phyloP scores from a whole-genome alignment of 2,888 invertebrate species.

The Ophioninae sp. region DNA sequence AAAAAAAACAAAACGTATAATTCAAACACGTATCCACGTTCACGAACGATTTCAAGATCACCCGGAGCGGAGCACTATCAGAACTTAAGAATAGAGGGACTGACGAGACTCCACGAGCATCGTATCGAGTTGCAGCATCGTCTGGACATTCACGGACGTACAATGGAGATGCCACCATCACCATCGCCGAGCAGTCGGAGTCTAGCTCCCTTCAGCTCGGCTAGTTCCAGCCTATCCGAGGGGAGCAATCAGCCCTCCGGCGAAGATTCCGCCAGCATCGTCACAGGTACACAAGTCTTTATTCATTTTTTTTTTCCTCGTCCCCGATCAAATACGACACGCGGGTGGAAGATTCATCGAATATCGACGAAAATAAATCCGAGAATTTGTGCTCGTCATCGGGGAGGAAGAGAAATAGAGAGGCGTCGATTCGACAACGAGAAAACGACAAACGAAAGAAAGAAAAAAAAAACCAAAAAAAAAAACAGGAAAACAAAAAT shows the following conservation, averaged over 20 bases:
- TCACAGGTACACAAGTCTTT: slow-evolving; percentile 87
- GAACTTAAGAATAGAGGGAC: slow-evolving; percentile 79
- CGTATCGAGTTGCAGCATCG: slow-evolving; percentile 79
- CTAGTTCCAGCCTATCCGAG: slow-evolving; percentile 93
- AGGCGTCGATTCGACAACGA: slow-evolving; percentile 26
- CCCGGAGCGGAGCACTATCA: slow-evolving; percentile 79
- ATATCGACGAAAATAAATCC: slow-evolving; percentile 23
- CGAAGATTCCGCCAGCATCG: slow-evolving; percentile 89
- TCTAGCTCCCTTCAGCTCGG: slow-evolving; percentile 92
- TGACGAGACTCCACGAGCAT: slow-evolving; percentile 80
- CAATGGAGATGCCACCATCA: slow-evolving; percentile 86
- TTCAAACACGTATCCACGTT: slow-evolving; percentile 31
- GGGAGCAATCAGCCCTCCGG: slow-evolving; percentile 82
- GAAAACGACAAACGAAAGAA: slow-evolving; percentile 6
- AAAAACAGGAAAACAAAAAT: not conserved
- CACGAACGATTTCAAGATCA: slow-evolving; percentile 76
- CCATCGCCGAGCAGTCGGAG: slow-evolving; percentile 93
- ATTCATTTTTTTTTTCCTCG: slow-evolving; percentile 66
- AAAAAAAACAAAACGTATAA: slow-evolving; percentile 18
- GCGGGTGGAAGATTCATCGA: slow-evolving; percentile 40
- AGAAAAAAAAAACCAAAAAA: slow-evolving; percentile 16
- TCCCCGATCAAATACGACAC: slow-evolving; percentile 31
- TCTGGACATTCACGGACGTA: slow-evolving; percentile 79
- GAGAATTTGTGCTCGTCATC: slow-evolving; percentile 38
- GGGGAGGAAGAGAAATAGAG: slow-evolving; percentile 37